Base-by-base conservation (phyloP, 2,888 invertebrate species). In the Drosophila birchii region DNA sequence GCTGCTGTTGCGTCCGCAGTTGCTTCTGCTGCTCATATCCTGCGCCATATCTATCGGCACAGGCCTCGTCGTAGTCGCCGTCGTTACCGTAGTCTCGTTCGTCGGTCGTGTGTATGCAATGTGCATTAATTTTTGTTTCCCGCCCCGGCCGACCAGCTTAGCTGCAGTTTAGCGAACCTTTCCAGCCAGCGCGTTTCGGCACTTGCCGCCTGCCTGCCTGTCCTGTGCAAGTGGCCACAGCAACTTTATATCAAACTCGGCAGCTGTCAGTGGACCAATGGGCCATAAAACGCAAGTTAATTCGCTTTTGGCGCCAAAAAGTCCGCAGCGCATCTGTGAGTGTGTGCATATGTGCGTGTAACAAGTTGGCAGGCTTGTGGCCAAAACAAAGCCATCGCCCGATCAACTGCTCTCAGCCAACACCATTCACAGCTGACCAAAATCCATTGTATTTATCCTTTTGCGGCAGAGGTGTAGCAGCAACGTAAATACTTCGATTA, bases 101-200 rank as follows among this genome's bases (percentile, higher is more conserved):
- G 70, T 56, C 76, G 70, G 79, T 83, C 81, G 86, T 88, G 88
- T 88, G 86, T 82, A 84, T 84, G 88, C 84, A 86, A 86, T 87
- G 86, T 80, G 80, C 86, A 78, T 88, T 88, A 86, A 88, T 82
- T 85, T 87, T 86, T 80, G 80, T 86, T 70, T 86, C 80, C 86
- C 75, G 82, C 73, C 76, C 36, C 49, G 74, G 66, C 84, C 79
- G 45, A 47, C 60, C 78, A 80, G 72, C 82, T 77, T 67, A 86
- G 77, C 83, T 88, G 83, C 88, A 88, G 88, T 86, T 88, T 80
- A 74, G 86, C 75, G 84, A 62, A 75, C 86, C 80, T 78, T 77
- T 70, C 68, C 81, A 79, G 76, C 60, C 78, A 79, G 76, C 75
- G 78, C 81, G 82, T 72, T 73, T 72, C 80, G 71, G 74, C 34